A percentile compares a stretch with the other conserved stretches of the same genome.
Evolutionary conservation across 2,888 invertebrate species (phyloP).

Genomic region (Camponotus fellah): DNA sequence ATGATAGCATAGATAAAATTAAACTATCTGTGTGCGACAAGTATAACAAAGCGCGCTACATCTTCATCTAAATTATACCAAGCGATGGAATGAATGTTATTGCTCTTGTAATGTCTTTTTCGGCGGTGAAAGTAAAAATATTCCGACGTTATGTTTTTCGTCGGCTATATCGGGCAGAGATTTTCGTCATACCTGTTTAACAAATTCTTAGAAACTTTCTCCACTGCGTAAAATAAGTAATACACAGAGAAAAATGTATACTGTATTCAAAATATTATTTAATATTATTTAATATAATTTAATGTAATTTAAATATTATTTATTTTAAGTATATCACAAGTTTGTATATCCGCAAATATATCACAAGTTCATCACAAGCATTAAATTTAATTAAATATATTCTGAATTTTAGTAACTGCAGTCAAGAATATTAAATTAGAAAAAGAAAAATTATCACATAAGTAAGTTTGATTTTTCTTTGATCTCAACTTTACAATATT

Average conservation of each 20-base stretch:
- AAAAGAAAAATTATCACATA: no score
- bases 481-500: no score
- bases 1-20: background rate
- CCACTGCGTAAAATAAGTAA: background rate
- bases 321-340: no score
- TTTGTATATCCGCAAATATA: no score
- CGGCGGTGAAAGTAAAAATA: background rate
- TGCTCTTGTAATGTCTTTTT: background rate
- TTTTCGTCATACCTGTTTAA: slow-evolving; percentile 7
- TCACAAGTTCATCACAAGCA: no score
- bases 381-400: no score
- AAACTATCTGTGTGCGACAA: background rate
- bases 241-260: background rate
- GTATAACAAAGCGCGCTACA: background rate
- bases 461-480: no score
- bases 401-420: no score
- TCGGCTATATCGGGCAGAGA: background rate
- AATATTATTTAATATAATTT: no score
- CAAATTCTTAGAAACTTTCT: background rate
- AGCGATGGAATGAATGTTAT: background rate
- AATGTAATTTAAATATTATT: no score
- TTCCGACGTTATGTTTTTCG: background rate
- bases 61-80: background rate
- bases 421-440: no score
- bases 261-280: no score